phyloP scores from a whole-genome alignment of 1,140 invertebrate genomes.

The Drosophila pallidifrons region DNA sequence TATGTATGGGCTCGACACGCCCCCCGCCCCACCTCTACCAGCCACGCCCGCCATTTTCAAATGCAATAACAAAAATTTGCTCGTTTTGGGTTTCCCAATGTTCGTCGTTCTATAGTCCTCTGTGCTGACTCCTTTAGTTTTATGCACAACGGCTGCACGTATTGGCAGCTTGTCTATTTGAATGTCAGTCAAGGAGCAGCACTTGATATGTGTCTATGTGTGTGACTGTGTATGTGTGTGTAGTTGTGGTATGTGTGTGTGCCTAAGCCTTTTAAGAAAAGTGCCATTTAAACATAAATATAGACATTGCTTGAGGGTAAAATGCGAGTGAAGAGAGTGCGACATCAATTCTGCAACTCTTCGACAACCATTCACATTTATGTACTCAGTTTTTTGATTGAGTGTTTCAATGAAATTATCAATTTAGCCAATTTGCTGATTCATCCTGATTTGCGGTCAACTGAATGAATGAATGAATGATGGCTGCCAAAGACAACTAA shows the following conservation, averaged over 20 bases:
- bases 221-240: conserved; percentile 4
- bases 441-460: conserved; percentile 21
- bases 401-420: conserved; percentile 80
- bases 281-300: conserved; percentile 83
- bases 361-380: conserved; percentile 63
- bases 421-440: conserved; percentile 70
- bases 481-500: conserved; percentile 39
- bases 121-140: conserved; percentile 82
- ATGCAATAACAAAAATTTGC: conserved; percentile 81
- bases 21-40: conserved; percentile 17
- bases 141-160: conserved; percentile 79
- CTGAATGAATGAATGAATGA: conserved; percentile 23
- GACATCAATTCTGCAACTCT: conserved; percentile 3
- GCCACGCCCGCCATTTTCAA: conserved; percentile 78
- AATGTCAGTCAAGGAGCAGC: conserved; percentile 69
- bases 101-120: conserved; percentile 25
- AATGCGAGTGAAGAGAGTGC: conserved; percentile 1
- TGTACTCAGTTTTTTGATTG: conserved; percentile 71
- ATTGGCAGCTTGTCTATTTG: conserved; percentile 81
- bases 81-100: conserved; percentile 72
- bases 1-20: conserved; percentile 70
- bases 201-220: conserved; percentile 37
- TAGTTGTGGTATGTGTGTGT: conserved; percentile 36
- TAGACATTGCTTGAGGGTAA: conserved; percentile 66
- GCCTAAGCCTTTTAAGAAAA: conserved; percentile 77